These are phyloP conservation scores for Charanyca ferruginea DNA, from an alignment of 2,888 invertebrate species.

Conservation along the genomic window DNA sequence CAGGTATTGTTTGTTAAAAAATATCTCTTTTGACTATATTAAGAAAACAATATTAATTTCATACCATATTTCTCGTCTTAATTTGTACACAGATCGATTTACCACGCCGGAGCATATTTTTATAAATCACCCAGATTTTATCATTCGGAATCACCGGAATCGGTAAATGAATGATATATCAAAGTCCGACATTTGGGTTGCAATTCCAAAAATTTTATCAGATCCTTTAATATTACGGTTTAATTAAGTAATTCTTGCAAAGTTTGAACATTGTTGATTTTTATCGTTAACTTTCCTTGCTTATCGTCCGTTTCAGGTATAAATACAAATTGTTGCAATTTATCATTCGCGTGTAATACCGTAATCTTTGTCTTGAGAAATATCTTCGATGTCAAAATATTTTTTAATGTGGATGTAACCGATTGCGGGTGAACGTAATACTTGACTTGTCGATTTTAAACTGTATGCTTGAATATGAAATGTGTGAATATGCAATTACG, in stretches of 20 bases:
- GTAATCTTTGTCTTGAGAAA: slow-evolving; percentile 68
- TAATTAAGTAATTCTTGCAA: slow-evolving; percentile 80
- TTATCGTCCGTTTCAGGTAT: slow-evolving; percentile 64
- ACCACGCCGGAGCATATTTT: slow-evolving; percentile 74
- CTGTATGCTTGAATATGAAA: slow-evolving; percentile 38
- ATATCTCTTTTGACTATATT: slow-evolving; percentile 20
- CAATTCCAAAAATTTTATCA: slow-evolving; percentile 85
- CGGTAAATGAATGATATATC: slow-evolving; percentile 83
- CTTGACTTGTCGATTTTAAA: slow-evolving; percentile 51
- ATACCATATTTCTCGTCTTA: slow-evolving; percentile 68
- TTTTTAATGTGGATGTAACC: slow-evolving; percentile 56
- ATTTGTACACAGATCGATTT: slow-evolving; percentile 81
- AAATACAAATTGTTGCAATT: slow-evolving; percentile 74
- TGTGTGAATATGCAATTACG: slow-evolving; percentile 51
- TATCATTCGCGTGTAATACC: slow-evolving; percentile 73
- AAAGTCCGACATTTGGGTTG: slow-evolving; percentile 84
- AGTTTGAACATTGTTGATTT: slow-evolving; percentile 68
- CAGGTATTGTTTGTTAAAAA: slow-evolving; percentile 3
- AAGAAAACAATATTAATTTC: slow-evolving; percentile 60
- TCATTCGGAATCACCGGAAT: slow-evolving; percentile 67
- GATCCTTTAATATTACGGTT: slow-evolving; percentile 74
- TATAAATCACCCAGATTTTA: slow-evolving; percentile 81
- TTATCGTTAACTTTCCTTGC: slow-evolving; percentile 58
- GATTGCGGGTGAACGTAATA: slow-evolving; percentile 43
- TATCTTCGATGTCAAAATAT: slow-evolving; percentile 59